Evolutionary conservation across 2,888 invertebrate genomes (phyloP), one percentile per base, ranked within the genome.

Genomic region (Erebia aethiops): DNA sequence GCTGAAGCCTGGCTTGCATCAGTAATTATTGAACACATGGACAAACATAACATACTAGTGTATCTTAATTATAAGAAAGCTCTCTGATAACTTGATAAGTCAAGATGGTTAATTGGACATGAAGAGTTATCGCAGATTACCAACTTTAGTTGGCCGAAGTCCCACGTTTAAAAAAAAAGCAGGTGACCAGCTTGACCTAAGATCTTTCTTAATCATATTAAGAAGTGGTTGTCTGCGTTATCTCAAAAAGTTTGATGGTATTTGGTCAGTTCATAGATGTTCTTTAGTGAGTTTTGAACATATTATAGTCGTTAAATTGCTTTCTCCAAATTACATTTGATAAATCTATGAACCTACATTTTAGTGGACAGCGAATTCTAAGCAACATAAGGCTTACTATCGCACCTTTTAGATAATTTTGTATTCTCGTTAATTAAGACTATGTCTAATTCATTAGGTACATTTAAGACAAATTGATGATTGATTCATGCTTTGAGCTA

Each of bases 401-500:
- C 70, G 78, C 79, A 77, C 78, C 82, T 77, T 82, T 82, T 89
- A 89, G 85, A 78, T 87, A 83, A 82, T 87, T 87, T 85, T 85
- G 78, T 86, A 87, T 75, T 76, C 72, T 75, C 69, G 18, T 66
- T 66, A 66, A 46, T 64, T 64, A 64, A 41, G 41, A 54, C 52
- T 52, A 64, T 64, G 41, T 64, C 54, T 52, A 75, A 74, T 73
- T 70, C 69, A 73, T 74, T 76, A n/a, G n/a, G n/a, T n/a, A 75
- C 73, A 35, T 35, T 11, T 46, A 46, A 46, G 46, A 46, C 46
- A 46, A n/a, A 46, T 46, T 46, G 74, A 82, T 82, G 73, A 83
- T 84, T 81, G 74, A 83, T 84, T 81, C 80, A 84, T 82, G 92
- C 91, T 92, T 91, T 86, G 88, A 87, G 88, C 88, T 86, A 87